Conservation (phyloP, 1,140 invertebrate genomes). For the Drosophila subpulchrella region DNA sequence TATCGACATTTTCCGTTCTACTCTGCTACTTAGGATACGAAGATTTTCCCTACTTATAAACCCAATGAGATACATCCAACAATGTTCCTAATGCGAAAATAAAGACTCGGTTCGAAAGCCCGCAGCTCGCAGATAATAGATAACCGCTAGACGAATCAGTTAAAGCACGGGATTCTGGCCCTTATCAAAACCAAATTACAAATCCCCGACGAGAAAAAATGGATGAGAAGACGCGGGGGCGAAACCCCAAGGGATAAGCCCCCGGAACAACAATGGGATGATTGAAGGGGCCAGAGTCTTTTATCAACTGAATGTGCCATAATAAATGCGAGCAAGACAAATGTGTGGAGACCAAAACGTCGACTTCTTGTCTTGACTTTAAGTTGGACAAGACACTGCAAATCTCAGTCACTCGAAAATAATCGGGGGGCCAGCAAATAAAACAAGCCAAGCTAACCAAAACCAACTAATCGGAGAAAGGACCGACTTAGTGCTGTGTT, state of each 20-base stretch:
- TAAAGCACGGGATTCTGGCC: conserved; percentile 38
- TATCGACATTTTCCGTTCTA: neutral
- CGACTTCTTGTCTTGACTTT: conserved; percentile 50
- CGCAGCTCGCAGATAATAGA: conserved; percentile 28
- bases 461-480: conserved; percentile 66
- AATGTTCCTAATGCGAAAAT: conserved; percentile 66
- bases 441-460: conserved; percentile 52
- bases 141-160: conserved; percentile 54
- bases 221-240: neutral
- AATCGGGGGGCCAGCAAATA: conserved; percentile 56
- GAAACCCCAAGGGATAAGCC: conserved; percentile 49
- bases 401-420: conserved; percentile 75
- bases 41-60: conserved; percentile 10
- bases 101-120: conserved; percentile 36
- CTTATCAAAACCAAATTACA: conserved; percentile 79
- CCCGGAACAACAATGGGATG: conserved; percentile 65
- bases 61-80: conserved; percentile 50
- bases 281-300: conserved; percentile 70
- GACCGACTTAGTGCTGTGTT: conserved; percentile 22
- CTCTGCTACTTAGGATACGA: neutral
- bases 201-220: conserved; percentile 50
- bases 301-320: conserved; percentile 75
- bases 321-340: conserved; percentile 62
- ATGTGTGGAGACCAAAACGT: conserved; percentile 33
- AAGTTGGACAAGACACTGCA: conserved; percentile 55